These are phyloP conservation scores for Pachyseris speciosa DNA, from an alignment of 64 coral and sea anemone species.

Conservation along the genomic window DNA sequence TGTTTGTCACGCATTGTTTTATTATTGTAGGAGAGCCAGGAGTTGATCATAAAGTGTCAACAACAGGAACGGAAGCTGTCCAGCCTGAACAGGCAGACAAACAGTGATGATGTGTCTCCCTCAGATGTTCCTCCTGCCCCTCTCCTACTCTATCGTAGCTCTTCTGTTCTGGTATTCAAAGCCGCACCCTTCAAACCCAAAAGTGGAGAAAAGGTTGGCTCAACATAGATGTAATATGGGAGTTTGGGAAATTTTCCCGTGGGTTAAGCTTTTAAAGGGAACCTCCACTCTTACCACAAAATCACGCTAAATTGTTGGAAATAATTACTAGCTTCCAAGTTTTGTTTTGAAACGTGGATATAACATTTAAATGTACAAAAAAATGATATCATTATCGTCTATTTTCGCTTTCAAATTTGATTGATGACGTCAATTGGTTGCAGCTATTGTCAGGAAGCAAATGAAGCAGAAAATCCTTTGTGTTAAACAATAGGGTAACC, in stretches of 20 bases:
- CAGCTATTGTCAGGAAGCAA: too few relatives aligned
- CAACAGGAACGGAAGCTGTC: conserved; percentile 80
- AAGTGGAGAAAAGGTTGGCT: conserved; percentile 66
- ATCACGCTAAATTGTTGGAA: too few relatives aligned
- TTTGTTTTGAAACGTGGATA: too few relatives aligned
- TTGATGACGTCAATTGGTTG: too few relatives aligned
- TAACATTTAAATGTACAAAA: too few relatives aligned
- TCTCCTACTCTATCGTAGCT: conserved; percentile 80
- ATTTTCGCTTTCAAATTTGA: too few relatives aligned
- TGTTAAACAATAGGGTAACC: too few relatives aligned
- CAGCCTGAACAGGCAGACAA: conserved; percentile 50
- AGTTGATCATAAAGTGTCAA: conserved; percentile 89
- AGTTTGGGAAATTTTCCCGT: neutral
- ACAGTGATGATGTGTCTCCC: conserved; percentile 9
- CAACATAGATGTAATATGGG: neutral
- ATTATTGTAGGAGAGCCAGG: conserved; percentile 82
- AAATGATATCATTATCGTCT: too few relatives aligned
- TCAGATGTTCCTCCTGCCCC: conserved; percentile 69
- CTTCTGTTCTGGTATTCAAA: conserved; percentile 77
- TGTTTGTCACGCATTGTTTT: neutral
- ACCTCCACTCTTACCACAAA: too few relatives aligned
- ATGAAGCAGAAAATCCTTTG: too few relatives aligned
- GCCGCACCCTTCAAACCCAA: conserved; percentile 78
- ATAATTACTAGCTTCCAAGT: too few relatives aligned
- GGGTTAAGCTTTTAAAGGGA: too few relatives aligned